These are phyloP conservation scores for Anisognathus igniventris DNA, from an alignment of 2,797 vertebrate species.

Conservation along the genomic window DNA sequence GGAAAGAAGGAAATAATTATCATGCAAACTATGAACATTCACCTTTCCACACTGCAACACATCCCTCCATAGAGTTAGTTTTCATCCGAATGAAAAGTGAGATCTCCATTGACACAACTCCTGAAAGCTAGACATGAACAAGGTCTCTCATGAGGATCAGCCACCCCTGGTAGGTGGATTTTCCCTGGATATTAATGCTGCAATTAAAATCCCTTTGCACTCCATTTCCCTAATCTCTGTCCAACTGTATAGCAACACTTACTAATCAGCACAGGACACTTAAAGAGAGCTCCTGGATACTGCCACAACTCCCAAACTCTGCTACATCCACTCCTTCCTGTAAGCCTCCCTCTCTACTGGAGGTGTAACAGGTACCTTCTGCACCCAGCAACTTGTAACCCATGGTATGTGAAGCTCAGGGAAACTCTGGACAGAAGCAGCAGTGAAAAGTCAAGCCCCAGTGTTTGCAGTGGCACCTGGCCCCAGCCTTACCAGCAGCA, in stretches of 20 bases:
- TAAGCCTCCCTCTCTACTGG: background rate
- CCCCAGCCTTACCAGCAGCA: slow-evolving; percentile 82
- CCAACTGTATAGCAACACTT: background rate
- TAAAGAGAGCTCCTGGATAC: background rate
- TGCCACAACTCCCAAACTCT: background rate
- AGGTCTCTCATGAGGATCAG: background rate
- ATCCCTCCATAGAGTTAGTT: background rate
- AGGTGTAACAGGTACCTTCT: background rate
- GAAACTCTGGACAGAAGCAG: background rate
- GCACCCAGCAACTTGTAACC: background rate
- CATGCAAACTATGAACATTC: background rate
- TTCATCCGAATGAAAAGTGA: background rate
- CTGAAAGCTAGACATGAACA: background rate
- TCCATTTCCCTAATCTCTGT: background rate
- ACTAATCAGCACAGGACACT: background rate
- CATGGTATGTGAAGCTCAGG: background rate
- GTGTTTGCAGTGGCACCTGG: background rate
- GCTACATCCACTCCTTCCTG: background rate
- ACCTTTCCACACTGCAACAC: background rate
- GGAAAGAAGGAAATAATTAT: background rate
- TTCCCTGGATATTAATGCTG: background rate
- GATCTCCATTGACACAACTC: background rate
- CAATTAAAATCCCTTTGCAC: background rate
- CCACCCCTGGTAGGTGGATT: background rate
- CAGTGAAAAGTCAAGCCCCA: background rate